Evolutionary conservation across 2,888 invertebrate genomes (phyloP).

Genomic region (Phymatocera aterrima): DNA sequence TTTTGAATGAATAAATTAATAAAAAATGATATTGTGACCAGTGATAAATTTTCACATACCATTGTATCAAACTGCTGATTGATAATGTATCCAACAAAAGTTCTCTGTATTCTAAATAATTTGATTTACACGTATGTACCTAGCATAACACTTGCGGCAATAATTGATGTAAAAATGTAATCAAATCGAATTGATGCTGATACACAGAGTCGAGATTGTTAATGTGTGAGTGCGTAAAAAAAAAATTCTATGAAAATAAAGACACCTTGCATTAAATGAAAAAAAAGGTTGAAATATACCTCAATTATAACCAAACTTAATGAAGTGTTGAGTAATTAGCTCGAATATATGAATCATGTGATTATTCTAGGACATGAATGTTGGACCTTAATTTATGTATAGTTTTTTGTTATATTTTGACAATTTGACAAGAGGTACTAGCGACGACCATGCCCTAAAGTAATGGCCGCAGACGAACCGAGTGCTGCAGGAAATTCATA

Average conservation of each 20-base stretch:
- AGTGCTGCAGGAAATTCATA: constrained; percentile 31
- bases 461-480: constrained; percentile 66
- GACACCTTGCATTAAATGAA: constrained; percentile 7
- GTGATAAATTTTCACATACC: constrained; percentile 45
- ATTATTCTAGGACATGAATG: neutral
- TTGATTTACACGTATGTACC: neutral
- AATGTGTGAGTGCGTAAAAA: too few relatives aligned
- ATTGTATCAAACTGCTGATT: neutral
- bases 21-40: constrained; percentile 48
- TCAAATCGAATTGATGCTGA: constrained; percentile 19
- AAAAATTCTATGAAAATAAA: neutral
- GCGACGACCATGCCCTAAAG: constrained; percentile 68
- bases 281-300: constrained; percentile 8
- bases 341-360: neutral
- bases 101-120: neutral
- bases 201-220: constrained; percentile 52
- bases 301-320: constrained; percentile 30
- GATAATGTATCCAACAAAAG: neutral
- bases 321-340: neutral
- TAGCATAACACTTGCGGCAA: neutral
- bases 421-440: constrained; percentile 62
- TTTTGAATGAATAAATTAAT: constrained; percentile 13
- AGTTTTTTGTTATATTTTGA: constrained; percentile 51
- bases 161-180: constrained; percentile 21
- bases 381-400: constrained; percentile 1